Base-by-base conservation (phyloP, 2,113 vertebrate species). In the Columbina picui region DNA sequence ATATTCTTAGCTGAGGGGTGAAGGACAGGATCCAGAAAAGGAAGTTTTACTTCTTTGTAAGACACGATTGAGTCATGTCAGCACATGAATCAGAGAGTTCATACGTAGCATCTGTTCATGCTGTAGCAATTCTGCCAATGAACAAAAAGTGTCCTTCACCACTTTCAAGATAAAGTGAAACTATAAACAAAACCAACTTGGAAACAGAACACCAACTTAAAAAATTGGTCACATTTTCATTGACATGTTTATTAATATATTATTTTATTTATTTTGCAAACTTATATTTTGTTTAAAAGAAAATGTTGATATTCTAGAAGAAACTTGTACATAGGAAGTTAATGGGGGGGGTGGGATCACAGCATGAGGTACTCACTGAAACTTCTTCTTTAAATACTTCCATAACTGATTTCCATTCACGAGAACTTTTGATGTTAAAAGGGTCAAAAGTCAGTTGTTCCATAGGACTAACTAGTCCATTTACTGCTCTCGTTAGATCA, bases 301-400 rank as follows among this genome's bases (percentile, higher is more conserved):
- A 93, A 57, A 53, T 15, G 10, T 12, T 76, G 10, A 30, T 26
- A 55, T 60, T 91, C 61, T 73, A 74, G 13, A 34, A 69, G 18
- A 38, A 52, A 71, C 32, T 27, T n/a, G 17, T 60, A 38, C 43
- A 20, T 13, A 56, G 36, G 7, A 65, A 57, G 38, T 45, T 10
- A 30, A 18, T 2, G 5, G 6, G 12, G 12, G 6, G 4, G 7
- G 23, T 32, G 27, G 55, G 56, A 30, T 4, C 1, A 41, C 18
- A 12, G 4, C 6, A 6, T 1, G 26, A 4, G 57, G 6, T 50
- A 97, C 98, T 97, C 96, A 99, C 99, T 97, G 97, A 93, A 71
- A 99, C 98, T 29, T 98, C 98, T 5, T 89, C 79, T 94, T 97
- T 98, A 84, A 99, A 99, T 63, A 99, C 98, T 15, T 99, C 98